Conservation (phyloP, 2,113 vertebrate genomes). For the Phasianus colchicus region DNA sequence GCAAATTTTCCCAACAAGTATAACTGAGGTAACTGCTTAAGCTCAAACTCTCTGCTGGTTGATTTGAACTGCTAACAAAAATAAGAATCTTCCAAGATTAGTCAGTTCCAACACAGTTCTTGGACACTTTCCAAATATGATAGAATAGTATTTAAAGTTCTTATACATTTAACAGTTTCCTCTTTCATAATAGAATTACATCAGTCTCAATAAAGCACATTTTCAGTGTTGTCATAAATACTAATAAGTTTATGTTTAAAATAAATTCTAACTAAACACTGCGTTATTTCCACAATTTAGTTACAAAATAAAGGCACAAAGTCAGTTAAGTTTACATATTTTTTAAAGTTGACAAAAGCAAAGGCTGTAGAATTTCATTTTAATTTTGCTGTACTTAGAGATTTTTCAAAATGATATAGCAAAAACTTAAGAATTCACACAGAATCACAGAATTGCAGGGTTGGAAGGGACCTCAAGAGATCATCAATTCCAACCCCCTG, state of each 20-base stretch:
- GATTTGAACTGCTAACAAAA: neutral
- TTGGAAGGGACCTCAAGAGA: too few species aligned
- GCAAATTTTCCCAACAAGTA: neutral
- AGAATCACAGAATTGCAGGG: too few species aligned
- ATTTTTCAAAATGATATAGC: slow-evolving; percentile 30
- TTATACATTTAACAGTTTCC: neutral
- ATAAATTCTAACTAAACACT: neutral
- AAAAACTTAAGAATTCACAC: neutral
- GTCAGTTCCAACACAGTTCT: neutral
- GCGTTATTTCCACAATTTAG: neutral
- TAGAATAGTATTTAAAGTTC: neutral
- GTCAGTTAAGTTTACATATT: neutral
- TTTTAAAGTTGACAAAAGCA: neutral
- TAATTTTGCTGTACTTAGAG: neutral
- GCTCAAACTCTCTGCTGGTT: neutral
- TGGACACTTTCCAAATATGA: neutral
- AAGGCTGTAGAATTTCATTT: neutral
- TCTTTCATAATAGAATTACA: neutral
- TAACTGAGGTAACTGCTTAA: neutral
- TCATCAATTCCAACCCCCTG: too few species aligned
- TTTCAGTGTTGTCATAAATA: neutral
- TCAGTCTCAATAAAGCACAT: neutral
- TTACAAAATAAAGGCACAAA: slow-evolving; percentile 1
- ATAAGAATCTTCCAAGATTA: neutral
- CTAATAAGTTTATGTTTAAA: neutral